Evolutionary conservation across 2,797 vertebrate species (phyloP).

Genomic region (Artibeus jamaicensis): DNA sequence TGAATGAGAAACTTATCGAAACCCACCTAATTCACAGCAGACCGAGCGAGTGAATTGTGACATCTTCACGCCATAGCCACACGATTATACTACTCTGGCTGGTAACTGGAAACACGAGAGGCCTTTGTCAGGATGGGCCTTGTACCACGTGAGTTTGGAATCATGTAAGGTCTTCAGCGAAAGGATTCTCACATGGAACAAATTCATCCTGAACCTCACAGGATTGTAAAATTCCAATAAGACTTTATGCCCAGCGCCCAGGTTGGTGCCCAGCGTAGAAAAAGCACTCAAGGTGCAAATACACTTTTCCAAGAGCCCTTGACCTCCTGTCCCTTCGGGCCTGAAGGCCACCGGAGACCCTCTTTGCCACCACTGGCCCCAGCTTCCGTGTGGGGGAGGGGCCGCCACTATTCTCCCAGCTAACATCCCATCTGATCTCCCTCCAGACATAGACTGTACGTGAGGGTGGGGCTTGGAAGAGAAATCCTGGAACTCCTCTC

Average conservation of each 20-base stretch:
- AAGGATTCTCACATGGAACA: not conserved
- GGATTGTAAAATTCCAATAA: not conserved
- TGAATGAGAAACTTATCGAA: not conserved
- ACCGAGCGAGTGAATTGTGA: not conserved
- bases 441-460: not conserved
- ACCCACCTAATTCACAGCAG: not conserved
- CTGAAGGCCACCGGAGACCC: not conserved
- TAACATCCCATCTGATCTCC: not conserved
- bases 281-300: not conserved
- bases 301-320: not conserved
- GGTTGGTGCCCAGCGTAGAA: not conserved
- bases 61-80: accelerated
- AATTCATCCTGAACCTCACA: not conserved
- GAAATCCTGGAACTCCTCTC: not conserved
- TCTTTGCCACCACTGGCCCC: accelerated
- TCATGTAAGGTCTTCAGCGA: not conserved
- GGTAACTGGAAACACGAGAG: not conserved
- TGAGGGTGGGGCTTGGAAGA: accelerated
- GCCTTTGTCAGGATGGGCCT: not conserved
- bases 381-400: not conserved
- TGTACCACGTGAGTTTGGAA: not conserved
- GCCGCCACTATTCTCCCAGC: accelerated
- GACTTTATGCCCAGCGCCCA: not conserved
- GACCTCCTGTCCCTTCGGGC: not conserved
- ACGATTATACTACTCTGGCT: accelerated